These are phyloP conservation scores for Theristicus caerulescens DNA, from an alignment of 2,113 vertebrate species.

Conservation along the genomic window DNA sequence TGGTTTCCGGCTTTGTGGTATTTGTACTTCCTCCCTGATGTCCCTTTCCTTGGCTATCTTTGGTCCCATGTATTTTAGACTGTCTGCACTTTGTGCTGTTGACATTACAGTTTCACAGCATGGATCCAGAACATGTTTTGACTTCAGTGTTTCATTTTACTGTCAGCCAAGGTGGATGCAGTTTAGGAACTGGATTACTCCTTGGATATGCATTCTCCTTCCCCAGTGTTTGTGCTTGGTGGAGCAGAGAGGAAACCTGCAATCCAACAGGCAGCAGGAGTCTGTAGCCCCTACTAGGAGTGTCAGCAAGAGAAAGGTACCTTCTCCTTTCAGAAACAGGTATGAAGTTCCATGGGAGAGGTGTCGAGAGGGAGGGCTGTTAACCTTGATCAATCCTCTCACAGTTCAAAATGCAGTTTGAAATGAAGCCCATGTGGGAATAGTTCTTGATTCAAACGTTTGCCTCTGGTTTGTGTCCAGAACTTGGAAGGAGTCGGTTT, in stretches of 20 bases:
- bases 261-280: not conserved
- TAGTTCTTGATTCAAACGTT: not conserved
- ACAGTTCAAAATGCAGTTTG: not conserved
- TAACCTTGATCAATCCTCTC: not conserved
- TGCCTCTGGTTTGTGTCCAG: not conserved
- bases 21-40: not conserved
- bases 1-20: not conserved
- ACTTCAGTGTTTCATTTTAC: not conserved
- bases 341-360: not conserved
- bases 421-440: not conserved
- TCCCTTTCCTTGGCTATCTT: not conserved
- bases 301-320: not conserved
- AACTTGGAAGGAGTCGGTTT: not conserved
- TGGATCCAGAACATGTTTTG: not conserved
- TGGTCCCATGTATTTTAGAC: not conserved
- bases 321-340: not conserved
- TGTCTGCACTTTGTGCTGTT: not conserved
- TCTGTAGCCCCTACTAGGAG: not conserved
- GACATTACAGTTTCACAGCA: not conserved
- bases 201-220: not conserved
- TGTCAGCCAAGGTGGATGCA: not conserved
- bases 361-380: not conserved
- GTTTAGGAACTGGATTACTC: not conserved
- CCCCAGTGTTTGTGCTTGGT: not conserved
- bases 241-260: not conserved